Base-by-base conservation (phyloP, 2,888 invertebrate species). In the Spisula subtruncata region DNA sequence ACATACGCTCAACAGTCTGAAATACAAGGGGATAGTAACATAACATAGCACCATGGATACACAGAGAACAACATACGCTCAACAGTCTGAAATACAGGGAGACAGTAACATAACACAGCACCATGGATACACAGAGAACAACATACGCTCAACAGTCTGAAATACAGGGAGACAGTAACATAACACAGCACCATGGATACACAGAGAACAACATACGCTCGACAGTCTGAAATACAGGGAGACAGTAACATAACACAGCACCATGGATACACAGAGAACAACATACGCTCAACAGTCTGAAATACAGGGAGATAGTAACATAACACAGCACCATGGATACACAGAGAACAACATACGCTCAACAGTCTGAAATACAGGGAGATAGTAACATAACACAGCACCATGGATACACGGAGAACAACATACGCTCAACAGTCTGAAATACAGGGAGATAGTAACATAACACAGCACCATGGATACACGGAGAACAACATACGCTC, bases 51-150 rank as follows among this genome's bases (percentile, higher is more conserved):
- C 75, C 93, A 93, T 14, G 96, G 96, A 85, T 95, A 96, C 4
- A 93, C 83, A 1, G 94, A 93, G 82, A 96, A 96, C 89, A 96
- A 87, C 75, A 95, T 54, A 89, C 93, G 93, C 90, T 96, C 96
- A 46, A 95, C 92, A 18, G 93, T 90, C n/a, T n/a, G n/a, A n/a
- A n/a, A n/a, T n/a, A n/a, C n/a, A n/a, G n/a, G n/a, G n/a, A n/a
- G n/a, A n/a, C 51, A 95, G 89, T 18, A 95, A 91, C 8, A 94
- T 92, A 0, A 94, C 92, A 82, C 94, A 95, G 56, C 94, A 81
- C 75, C 93, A 93, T 14, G 96, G 96, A 85, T 95, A 96, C 4
- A 93, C 83, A 1, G 94, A 93, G 82, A 96, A 96, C 89, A 96
- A 87, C 75, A 95, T 54, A 89, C 93, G 93, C 90, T 96, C 96